Evolutionary conservation across 35 echinoderm and acorn worm genomes (phyloP).

Genomic region (Lytechinus pictus): DNA sequence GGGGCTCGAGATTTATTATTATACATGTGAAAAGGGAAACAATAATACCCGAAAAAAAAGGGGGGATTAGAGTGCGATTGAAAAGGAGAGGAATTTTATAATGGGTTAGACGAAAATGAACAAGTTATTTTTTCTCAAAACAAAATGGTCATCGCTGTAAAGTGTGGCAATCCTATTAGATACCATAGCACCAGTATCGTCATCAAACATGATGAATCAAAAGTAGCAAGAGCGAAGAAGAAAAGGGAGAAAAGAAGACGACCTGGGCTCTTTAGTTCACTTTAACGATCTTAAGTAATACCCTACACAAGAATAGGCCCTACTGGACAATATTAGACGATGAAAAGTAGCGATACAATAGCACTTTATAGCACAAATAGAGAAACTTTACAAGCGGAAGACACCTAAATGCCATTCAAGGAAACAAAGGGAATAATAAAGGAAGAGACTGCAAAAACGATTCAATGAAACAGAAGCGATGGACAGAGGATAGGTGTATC

Average conservation of each 20-base stretch:
- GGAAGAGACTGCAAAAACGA: not conserved
- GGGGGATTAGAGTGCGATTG: not conserved
- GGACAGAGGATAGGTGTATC: not conserved
- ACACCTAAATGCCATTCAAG: not conserved
- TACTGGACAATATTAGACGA: not conserved
- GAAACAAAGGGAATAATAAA: not conserved
- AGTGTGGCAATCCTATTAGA: not conserved
- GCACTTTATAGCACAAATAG: constrained; percentile 32
- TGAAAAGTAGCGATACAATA: not conserved
- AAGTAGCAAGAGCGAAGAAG: not conserved
- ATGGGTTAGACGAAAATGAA: not conserved
- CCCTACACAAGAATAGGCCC: not conserved
- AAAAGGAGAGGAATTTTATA: not conserved
- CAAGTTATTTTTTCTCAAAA: not conserved
- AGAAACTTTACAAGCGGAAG: not conserved
- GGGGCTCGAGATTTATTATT: too few relatives aligned
- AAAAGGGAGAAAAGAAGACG: not conserved
- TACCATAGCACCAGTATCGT: not conserved
- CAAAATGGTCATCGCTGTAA: not conserved
- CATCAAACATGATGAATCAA: not conserved
- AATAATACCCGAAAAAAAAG: not conserved
- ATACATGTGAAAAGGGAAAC: not conserved
- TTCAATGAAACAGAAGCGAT: not conserved
- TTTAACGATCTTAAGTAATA: not conserved
- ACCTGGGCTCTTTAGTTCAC: not conserved